Conservation (phyloP, 2,888 invertebrate genomes). For the Lomographa bimaculata region DNA sequence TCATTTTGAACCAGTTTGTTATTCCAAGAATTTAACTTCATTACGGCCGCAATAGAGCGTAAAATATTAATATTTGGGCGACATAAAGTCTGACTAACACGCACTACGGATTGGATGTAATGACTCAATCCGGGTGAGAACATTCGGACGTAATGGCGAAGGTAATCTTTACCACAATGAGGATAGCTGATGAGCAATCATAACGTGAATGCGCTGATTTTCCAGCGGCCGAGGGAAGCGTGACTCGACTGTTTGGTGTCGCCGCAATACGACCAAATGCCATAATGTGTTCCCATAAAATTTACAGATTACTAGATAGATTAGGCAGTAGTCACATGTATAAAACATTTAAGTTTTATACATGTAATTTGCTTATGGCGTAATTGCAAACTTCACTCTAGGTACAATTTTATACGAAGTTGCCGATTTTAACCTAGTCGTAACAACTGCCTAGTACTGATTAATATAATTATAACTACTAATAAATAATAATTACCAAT, state of each 20-base stretch:
- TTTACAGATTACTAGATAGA: conserved; percentile 37
- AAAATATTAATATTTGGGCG: conserved; percentile 42
- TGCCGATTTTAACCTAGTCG: too few relatives aligned
- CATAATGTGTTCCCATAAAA: conserved; percentile 60
- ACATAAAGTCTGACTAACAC: conserved; percentile 34
- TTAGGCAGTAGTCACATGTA: conserved; percentile 7
- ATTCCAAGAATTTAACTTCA: conserved; percentile 44
- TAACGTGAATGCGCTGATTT: conserved; percentile 57
- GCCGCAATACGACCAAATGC: conserved; percentile 48
- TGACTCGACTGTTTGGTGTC: conserved; percentile 58
- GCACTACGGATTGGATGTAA: conserved; percentile 40
- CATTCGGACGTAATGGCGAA: conserved; percentile 45
- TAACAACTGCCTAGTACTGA: too few relatives aligned
- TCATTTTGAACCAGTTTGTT: conserved; percentile 41
- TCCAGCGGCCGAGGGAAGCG: conserved; percentile 48
- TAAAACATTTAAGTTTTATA: too few relatives aligned
- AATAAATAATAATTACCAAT: too few relatives aligned
- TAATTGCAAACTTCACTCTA: too few relatives aligned
- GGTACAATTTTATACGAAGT: too few relatives aligned
- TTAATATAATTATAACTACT: too few relatives aligned
- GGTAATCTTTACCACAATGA: conserved; percentile 67
- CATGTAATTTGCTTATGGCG: too few relatives aligned
- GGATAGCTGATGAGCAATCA: conserved; percentile 55
- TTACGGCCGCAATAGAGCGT: conserved; percentile 40
- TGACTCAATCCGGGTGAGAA: conserved; percentile 53